Evolutionary conservation across 2,797 vertebrate genomes (phyloP), one percentile per base, ranked within the genome.

Genomic region (Amniataba percoides): DNA sequence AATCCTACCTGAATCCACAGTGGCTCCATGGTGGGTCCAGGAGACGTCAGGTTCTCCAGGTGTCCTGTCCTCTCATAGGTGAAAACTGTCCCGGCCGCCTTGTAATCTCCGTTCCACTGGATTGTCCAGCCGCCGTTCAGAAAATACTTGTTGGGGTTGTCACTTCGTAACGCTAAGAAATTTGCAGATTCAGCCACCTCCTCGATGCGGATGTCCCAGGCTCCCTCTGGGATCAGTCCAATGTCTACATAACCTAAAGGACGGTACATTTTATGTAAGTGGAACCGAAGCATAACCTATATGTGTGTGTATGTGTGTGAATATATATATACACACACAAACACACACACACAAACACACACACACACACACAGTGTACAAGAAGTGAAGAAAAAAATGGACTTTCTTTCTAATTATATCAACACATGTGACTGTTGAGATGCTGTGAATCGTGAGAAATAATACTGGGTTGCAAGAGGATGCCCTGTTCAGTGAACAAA

Each of bases 91-190:
- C 98, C 98, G 0, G 97, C 98, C 74, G 96, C 97, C 80, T 95
- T 93, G 92, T 99, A 99, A 57, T 98, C 97, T 10, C 98, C 97
- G 0, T 96, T 96, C 98, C 98, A 99, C 90, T 99, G 98, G 86
- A 99, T 99, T 31, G 96, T 97, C 97, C 97, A 99, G 80, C 95
- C 97, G 0, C 97, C 98, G 0, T 99, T 99, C 85, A 99, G 94
- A 89, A 99, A 99, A 88, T 99, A 99, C 56, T 95, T 97, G 59
- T 95, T 94, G 0, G 97, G 96, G 80, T 96, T 96, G 85, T 96
- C 96, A 0, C 97, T 96, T 34, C 97, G 93, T 45, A 99, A 91
- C 0, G 98, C 98, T 92, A 99, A 91, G 87, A 97, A 99, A 84
- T 99, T 99, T 73, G 95, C 96, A 0, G 98, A 96, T 88, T 97